Evolutionary conservation across 2,888 invertebrate species (phyloP).

Genomic region (Mythimna albipuncta): DNA sequence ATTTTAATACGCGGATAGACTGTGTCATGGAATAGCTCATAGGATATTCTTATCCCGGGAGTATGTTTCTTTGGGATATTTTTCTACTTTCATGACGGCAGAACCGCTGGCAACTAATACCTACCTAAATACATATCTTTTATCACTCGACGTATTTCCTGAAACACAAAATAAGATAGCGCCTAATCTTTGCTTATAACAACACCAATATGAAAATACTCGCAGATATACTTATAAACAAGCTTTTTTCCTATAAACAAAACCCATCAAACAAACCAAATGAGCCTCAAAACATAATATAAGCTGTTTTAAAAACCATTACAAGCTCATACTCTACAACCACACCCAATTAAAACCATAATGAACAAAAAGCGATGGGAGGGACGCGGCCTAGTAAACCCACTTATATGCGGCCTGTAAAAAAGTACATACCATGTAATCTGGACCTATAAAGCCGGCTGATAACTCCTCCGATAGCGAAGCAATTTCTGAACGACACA

Average conservation of each 20-base stretch:
- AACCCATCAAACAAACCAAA: slow-evolving; percentile 19
- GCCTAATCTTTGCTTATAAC: not conserved
- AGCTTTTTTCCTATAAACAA: not conserved
- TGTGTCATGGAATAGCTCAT: too few species aligned
- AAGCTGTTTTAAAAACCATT: slow-evolving; percentile 48
- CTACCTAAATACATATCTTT: too few species aligned
- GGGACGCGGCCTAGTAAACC: slow-evolving; percentile 69
- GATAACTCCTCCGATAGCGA: slow-evolving; percentile 89
- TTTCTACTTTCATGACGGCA: too few species aligned
- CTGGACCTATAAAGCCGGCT: slow-evolving; percentile 86
- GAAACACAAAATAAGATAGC: not conserved
- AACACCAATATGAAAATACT: not conserved
- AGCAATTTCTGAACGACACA: slow-evolving; percentile 89
- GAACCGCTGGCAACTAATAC: too few species aligned
- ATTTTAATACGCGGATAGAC: too few species aligned
- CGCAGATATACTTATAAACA: not conserved
- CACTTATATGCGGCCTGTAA: slow-evolving; percentile 69
- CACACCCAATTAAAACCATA: slow-evolving; percentile 74
- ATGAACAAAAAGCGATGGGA: slow-evolving; percentile 72
- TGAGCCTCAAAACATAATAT: slow-evolving; percentile 33
- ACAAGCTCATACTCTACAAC: slow-evolving; percentile 51
- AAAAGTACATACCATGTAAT: slow-evolving; percentile 83
- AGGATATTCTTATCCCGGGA: too few species aligned
- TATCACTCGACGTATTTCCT: not conserved
- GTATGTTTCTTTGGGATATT: too few species aligned